A percentile compares a stretch with the other conserved stretches of the same genome.
These are phyloP conservation scores for Melanaphis sacchari DNA, from an alignment of 1,140 invertebrate genomes.

Conservation along the genomic window DNA sequence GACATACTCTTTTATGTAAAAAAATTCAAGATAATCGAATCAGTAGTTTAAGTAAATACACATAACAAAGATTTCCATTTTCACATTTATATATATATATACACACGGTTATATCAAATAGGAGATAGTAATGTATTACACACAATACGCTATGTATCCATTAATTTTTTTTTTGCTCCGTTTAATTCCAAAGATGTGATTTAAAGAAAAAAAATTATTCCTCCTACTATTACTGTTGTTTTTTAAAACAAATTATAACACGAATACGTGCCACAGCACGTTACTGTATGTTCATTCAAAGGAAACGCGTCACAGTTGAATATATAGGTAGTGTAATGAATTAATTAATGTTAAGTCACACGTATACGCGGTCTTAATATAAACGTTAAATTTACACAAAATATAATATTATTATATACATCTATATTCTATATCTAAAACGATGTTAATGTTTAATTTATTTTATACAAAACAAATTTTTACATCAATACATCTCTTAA, in stretches of 20 bases:
- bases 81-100: too few relatives aligned
- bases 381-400: not conserved
- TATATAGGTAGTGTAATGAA: not conserved
- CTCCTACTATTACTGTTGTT: not conserved
- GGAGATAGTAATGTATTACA: too few relatives aligned
- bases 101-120: too few relatives aligned
- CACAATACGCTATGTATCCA: not conserved
- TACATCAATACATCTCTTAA: not conserved
- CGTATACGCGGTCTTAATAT: not conserved
- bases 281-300: not conserved
- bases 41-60: too few relatives aligned
- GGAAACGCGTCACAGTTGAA: not conserved
- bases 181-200: not conserved
- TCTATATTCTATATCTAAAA: too few relatives aligned
- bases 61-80: too few relatives aligned
- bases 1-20: too few relatives aligned
- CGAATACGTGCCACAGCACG: constrained; percentile 11
- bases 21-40: too few relatives aligned
- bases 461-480: not conserved
- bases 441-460: not conserved
- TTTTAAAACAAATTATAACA: not conserved
- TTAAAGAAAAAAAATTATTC: not conserved
- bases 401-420: not conserved
- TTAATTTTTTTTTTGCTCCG: not conserved
- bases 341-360: constrained; percentile 16